A percentile compares a stretch with the other conserved stretches of the same genome.
Conservation (phyloP, 2,797 vertebrate species). For the Apogon talboti region DNA sequence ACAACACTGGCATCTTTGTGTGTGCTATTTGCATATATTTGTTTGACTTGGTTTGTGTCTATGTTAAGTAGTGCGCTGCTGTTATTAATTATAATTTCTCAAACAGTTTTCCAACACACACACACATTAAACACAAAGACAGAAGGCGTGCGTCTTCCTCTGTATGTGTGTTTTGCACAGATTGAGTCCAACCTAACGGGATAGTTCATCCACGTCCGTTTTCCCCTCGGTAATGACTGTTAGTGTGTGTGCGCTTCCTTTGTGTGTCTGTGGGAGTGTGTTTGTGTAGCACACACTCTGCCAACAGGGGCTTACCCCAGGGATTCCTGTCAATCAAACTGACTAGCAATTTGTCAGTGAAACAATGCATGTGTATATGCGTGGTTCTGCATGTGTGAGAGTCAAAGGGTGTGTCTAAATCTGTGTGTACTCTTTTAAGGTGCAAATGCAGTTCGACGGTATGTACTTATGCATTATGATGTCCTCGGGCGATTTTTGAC, state of each 20-base stretch:
- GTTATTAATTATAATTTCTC: constrained; percentile 52
- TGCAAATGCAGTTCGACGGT: not conserved
- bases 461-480: constrained; percentile 8
- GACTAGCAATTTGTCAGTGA: constrained; percentile 63
- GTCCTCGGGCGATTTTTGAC: not conserved
- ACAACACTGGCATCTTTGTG: constrained; percentile 17
- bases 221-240: constrained; percentile 16
- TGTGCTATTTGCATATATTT: constrained; percentile 29
- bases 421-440: not conserved
- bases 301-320: constrained; percentile 45
- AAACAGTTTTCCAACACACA: constrained; percentile 50
- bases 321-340: constrained; percentile 67
- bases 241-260: not conserved
- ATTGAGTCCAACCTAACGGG: constrained; percentile 47
- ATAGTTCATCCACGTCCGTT: constrained; percentile 23
- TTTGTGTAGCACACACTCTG: constrained; percentile 16
- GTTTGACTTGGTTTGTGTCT: constrained; percentile 29
- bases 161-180: constrained; percentile 38
- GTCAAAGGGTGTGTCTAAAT: not conserved
- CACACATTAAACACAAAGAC: constrained; percentile 13
- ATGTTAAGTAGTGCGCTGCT: constrained; percentile 26
- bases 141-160: not conserved
- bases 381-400: not conserved
- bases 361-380: constrained; percentile 42
- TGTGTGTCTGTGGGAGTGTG: constrained; percentile 16